Conservation (phyloP, 2,113 vertebrate species). For the Mormyrus lacerda region DNA sequence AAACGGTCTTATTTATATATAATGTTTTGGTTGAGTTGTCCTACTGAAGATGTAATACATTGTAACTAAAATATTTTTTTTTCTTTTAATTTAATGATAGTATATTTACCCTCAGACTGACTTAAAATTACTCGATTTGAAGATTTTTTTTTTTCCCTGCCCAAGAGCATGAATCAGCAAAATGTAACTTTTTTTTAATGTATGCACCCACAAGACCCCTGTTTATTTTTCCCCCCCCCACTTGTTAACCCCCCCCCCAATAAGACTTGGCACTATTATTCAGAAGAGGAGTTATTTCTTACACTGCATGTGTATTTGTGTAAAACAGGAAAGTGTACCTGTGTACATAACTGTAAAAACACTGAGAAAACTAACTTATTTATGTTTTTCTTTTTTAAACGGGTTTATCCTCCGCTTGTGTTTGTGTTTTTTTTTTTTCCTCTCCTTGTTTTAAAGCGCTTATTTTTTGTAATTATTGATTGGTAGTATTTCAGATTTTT, state of each 20-base stretch:
- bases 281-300: conserved; percentile 41
- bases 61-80: conserved; percentile 51
- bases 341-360: conserved; percentile 99
- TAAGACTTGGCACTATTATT: conserved; percentile 26
- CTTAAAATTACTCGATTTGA: conserved; percentile 27
- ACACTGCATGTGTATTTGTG: conserved; percentile 79
- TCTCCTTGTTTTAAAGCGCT: conserved; percentile 76
- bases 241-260: background rate
- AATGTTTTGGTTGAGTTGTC: conserved; percentile 38
- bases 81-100: conserved; percentile 52
- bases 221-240: background rate
- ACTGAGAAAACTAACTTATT: conserved; percentile 99
- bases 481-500: conserved; percentile 72
- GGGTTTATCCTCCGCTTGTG: conserved; percentile 81
- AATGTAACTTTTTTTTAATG: conserved; percentile 7
- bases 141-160: conserved; percentile 7
- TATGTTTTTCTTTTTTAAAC: conserved; percentile 83
- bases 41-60: conserved; percentile 54
- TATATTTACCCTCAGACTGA: conserved; percentile 37
- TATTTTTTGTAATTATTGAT: conserved; percentile 71
- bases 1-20: conserved; percentile 24
- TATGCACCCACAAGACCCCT: conserved; percentile 38
- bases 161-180: background rate
- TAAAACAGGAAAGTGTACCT: conserved; percentile 83
- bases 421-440: conserved; percentile 65